These are phyloP conservation scores for Philhelius pedissequus DNA, from an alignment of 2,888 invertebrate species.

Conservation along the genomic window DNA sequence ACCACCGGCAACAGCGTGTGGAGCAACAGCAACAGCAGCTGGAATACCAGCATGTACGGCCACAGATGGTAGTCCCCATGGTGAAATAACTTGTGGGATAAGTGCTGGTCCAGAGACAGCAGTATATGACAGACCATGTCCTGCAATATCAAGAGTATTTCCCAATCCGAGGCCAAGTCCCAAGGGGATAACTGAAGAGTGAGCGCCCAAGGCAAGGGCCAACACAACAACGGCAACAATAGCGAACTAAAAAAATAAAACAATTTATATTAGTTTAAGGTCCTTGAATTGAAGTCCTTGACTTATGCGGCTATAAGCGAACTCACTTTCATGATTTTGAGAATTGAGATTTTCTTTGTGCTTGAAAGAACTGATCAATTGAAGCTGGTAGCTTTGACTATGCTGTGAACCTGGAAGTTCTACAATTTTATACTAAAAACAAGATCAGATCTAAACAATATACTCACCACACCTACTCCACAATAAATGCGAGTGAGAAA, in stretches of 20 bases:
- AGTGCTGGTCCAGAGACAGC: slow-evolving; percentile 62
- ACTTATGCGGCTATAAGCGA: too few relatives aligned
- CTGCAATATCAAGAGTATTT: slow-evolving; percentile 46
- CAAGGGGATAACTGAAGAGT: slow-evolving; percentile 58
- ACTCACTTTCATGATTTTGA: slow-evolving; percentile 17
- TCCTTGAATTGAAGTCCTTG: background rate
- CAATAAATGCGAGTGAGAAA: background rate
- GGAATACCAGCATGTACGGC: slow-evolving; percentile 50
- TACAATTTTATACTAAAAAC: slow-evolving; percentile 21
- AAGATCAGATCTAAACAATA: background rate
- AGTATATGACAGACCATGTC: slow-evolving; percentile 62
- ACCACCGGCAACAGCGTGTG: slow-evolving; percentile 71
- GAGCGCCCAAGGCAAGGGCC: slow-evolving; percentile 65
- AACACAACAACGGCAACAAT: slow-evolving; percentile 64
- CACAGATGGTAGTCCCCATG: slow-evolving; percentile 43
- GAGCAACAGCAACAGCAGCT: slow-evolving; percentile 42
- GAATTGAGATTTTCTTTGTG: slow-evolving; percentile 18
- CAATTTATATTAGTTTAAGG: background rate
- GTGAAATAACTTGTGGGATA: slow-evolving; percentile 36
- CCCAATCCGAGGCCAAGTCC: slow-evolving; percentile 56
- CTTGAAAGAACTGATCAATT: slow-evolving; percentile 32
- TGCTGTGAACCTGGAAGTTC: slow-evolving; percentile 17
- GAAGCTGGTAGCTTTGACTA: slow-evolving; percentile 23
- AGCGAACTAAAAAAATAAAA: slow-evolving; percentile 45
- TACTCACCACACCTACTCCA: slow-evolving; percentile 4